Evolutionary conservation across 1,140 invertebrate genomes (phyloP).

Genomic region (Atta cephalotes): DNA sequence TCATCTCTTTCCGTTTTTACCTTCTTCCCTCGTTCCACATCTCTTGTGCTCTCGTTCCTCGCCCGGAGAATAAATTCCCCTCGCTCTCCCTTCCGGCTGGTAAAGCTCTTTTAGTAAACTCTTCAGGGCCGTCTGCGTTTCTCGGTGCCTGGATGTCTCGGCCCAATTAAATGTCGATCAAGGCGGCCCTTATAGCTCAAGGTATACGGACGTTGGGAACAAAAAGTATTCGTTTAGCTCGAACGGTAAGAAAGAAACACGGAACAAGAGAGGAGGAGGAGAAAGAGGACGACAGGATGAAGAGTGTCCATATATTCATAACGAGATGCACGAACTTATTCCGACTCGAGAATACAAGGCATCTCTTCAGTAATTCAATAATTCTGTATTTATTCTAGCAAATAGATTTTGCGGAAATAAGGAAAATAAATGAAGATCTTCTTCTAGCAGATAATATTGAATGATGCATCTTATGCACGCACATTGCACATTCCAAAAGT

Average conservation of each 20-base stretch:
- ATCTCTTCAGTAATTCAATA: conserved; percentile 13
- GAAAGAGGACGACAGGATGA: neutral
- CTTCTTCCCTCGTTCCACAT: conserved; percentile 51
- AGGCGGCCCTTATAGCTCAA: conserved; percentile 58
- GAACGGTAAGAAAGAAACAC: conserved; percentile 5
- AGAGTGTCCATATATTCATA: conserved; percentile 19
- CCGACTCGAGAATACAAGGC: conserved; percentile 26
- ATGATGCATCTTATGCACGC: neutral
- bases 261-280: neutral
- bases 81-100: conserved; percentile 50
- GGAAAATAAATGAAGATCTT: neutral
- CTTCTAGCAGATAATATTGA: neutral
- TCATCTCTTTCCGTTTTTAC: conserved; percentile 41
- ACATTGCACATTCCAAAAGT: neutral
- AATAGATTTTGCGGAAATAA: conserved; percentile 35
- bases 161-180: conserved; percentile 73
- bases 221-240: conserved; percentile 20
- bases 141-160: conserved; percentile 68
- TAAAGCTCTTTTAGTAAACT: conserved; percentile 70
- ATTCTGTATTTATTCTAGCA: conserved; percentile 23
- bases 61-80: conserved; percentile 1
- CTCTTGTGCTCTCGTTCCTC: conserved; percentile 37
- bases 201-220: conserved; percentile 25
- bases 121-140: conserved; percentile 72
- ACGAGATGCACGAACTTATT: conserved; percentile 43